Evolutionary conservation across 1,140 invertebrate genomes (phyloP).

Genomic region (Bactericera cockerelli): DNA sequence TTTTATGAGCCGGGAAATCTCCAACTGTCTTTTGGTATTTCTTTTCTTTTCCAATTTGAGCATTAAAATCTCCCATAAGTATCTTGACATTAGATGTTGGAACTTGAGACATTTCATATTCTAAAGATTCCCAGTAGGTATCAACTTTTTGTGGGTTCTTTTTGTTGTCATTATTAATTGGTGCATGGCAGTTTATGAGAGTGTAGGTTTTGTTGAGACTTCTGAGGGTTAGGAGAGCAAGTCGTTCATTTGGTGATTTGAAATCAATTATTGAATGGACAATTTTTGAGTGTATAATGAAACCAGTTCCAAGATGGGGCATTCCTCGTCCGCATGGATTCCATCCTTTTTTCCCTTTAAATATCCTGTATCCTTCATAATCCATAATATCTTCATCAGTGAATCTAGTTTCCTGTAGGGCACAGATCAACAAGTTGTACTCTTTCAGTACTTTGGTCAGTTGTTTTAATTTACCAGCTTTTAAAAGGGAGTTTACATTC

Average conservation of each 20-base stretch:
- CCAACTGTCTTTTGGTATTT: not conserved
- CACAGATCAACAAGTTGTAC: not conserved
- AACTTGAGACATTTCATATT: constrained; percentile 13
- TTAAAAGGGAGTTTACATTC: not conserved
- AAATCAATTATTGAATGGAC: constrained; percentile 15
- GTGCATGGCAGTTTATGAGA: constrained; percentile 15
- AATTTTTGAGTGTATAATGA: constrained; percentile 12
- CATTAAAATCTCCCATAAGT: constrained; percentile 17
- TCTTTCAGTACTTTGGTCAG: not conserved
- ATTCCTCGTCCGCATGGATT: not conserved
- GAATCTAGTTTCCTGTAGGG: not conserved
- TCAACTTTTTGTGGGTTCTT: constrained; percentile 15
- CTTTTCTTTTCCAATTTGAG: constrained; percentile 15
- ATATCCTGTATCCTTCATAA: not conserved
- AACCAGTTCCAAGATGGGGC: constrained; percentile 15
- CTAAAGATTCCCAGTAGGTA: constrained; percentile 15
- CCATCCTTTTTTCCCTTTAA: not conserved
- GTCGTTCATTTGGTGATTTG: constrained; percentile 14
- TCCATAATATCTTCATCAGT: not conserved
- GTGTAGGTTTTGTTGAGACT: constrained; percentile 16
- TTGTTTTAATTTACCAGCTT: constrained; percentile 6
- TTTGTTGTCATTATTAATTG: constrained; percentile 14
- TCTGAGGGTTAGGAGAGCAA: constrained; percentile 11
- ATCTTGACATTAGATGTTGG: constrained; percentile 15
- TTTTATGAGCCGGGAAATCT: constrained; percentile 9